These are phyloP conservation scores for Muntiacus muntjak DNA, from an alignment of 2,113 vertebrate species.

Conservation along the genomic window DNA sequence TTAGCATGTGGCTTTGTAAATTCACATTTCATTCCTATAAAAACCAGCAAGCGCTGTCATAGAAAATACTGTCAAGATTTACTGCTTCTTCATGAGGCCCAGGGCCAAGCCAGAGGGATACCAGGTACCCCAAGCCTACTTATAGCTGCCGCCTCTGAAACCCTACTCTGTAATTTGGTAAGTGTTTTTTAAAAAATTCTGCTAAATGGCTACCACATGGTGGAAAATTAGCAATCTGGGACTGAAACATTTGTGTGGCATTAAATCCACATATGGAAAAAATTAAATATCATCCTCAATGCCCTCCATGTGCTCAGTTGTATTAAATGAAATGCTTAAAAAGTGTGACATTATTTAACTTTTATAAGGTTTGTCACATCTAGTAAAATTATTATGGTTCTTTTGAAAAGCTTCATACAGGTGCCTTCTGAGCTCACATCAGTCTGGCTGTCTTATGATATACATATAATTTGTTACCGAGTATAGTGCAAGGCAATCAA, in stretches of 20 bases:
- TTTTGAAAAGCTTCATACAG: slow-evolving; percentile 80
- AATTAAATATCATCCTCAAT: slow-evolving; percentile 81
- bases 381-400: slow-evolving; percentile 80
- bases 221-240: slow-evolving; percentile 83
- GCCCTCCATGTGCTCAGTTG: slow-evolving; percentile 80
- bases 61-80: slow-evolving; percentile 75
- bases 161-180: slow-evolving; percentile 81
- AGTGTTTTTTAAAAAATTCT: slow-evolving; percentile 72
- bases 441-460: slow-evolving; percentile 67
- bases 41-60: slow-evolving; percentile 58
- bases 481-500: slow-evolving; percentile 36
- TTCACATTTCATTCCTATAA: slow-evolving; percentile 61
- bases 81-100: slow-evolving; percentile 72
- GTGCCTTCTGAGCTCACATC: slow-evolving; percentile 76
- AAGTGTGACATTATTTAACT: slow-evolving; percentile 83
- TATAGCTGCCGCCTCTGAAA: slow-evolving; percentile 76
- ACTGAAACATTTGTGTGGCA: slow-evolving; percentile 75
- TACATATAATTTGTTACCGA: slow-evolving; percentile 69
- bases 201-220: slow-evolving; percentile 84
- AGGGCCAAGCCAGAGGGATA: slow-evolving; percentile 70
- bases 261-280: slow-evolving; percentile 83
- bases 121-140: slow-evolving; percentile 41
- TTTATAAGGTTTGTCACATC: slow-evolving; percentile 83
- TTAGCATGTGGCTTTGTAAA: slow-evolving; percentile 65
- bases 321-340: slow-evolving; percentile 82